Evolutionary conservation across 2,888 invertebrate species (phyloP).

Genomic region (Scaeva pyrastri): DNA sequence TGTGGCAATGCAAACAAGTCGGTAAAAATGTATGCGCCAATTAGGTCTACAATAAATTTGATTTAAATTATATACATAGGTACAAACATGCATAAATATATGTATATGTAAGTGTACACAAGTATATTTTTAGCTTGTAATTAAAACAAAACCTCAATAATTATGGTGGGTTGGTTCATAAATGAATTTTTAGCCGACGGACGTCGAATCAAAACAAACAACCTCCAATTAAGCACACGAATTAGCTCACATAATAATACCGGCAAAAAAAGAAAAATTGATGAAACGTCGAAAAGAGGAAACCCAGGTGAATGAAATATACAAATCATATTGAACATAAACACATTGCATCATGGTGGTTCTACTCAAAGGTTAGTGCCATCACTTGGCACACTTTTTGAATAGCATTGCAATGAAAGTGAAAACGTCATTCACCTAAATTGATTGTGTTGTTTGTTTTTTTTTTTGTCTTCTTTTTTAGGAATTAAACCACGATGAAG

Average conservation of each 20-base stretch:
- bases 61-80: not conserved
- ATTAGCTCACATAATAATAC: not conserved
- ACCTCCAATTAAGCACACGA: slow-evolving; percentile 1
- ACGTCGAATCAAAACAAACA: slow-evolving; percentile 26
- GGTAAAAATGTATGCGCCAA: not conserved
- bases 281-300: slow-evolving; percentile 16
- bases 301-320: slow-evolving; percentile 24
- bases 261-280: slow-evolving; percentile 19
- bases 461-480: not conserved
- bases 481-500: not conserved
- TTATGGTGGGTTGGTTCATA: slow-evolving; percentile 10
- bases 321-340: not conserved
- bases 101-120: too few species aligned
- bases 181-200: not conserved
- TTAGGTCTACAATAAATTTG: not conserved
- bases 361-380: slow-evolving; percentile 55
- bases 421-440: slow-evolving; percentile 38
- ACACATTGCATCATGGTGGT: slow-evolving; percentile 46
- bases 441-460: slow-evolving; percentile 18
- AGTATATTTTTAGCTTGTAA: slow-evolving; percentile 7
- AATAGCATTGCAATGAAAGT: slow-evolving; percentile 41
- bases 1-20: not conserved
- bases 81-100: not conserved
- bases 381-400: slow-evolving; percentile 58
- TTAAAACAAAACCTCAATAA: slow-evolving; percentile 20